A percentile compares a stretch with the other conserved stretches of the same genome.
Evolutionary conservation across 2,888 invertebrate species (phyloP).

Genomic region (Hyppa rectilinea): DNA sequence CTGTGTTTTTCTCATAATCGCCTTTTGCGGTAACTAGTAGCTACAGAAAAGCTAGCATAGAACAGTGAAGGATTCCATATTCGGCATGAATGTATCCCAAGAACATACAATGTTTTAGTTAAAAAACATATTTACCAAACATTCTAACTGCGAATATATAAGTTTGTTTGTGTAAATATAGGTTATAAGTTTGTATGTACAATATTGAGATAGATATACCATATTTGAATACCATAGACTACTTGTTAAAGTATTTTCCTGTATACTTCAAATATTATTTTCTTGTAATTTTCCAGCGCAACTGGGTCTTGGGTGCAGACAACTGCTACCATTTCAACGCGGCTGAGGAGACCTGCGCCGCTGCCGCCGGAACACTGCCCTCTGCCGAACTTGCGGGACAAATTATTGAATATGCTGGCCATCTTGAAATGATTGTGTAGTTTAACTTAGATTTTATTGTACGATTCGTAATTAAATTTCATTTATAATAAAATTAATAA

Average conservation of each 20-base stretch:
- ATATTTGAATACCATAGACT: too few relatives aligned
- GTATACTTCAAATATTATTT: too few relatives aligned
- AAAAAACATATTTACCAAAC: too few relatives aligned
- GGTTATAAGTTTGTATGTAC: too few relatives aligned
- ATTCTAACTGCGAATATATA: too few relatives aligned
- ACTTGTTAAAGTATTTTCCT: too few relatives aligned
- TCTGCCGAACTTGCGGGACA: slow-evolving; percentile 97
- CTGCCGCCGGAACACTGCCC: slow-evolving; percentile 92
- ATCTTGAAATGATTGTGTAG: slow-evolving; percentile 99
- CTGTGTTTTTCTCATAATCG: neutral
- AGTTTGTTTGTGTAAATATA: too few relatives aligned
- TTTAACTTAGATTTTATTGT: slow-evolving; percentile 42
- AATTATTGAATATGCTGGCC: slow-evolving; percentile 98
- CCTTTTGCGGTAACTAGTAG: neutral
- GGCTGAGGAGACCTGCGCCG: slow-evolving; percentile 93
- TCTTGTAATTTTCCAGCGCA: slow-evolving; percentile 89
- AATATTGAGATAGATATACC: too few relatives aligned
- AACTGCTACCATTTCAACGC: slow-evolving; percentile 95
- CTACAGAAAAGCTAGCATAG: neutral
- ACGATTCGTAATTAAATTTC: slow-evolving; percentile 51
- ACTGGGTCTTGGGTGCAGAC: slow-evolving; percentile 95
- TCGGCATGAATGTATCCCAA: too few relatives aligned
- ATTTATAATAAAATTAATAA: slow-evolving; percentile 22
- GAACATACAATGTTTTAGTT: too few relatives aligned
- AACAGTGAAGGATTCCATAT: too few relatives aligned